phyloP scores from a whole-genome alignment of 2,797 vertebrate species.

The Erethizon dorsatum region DNA sequence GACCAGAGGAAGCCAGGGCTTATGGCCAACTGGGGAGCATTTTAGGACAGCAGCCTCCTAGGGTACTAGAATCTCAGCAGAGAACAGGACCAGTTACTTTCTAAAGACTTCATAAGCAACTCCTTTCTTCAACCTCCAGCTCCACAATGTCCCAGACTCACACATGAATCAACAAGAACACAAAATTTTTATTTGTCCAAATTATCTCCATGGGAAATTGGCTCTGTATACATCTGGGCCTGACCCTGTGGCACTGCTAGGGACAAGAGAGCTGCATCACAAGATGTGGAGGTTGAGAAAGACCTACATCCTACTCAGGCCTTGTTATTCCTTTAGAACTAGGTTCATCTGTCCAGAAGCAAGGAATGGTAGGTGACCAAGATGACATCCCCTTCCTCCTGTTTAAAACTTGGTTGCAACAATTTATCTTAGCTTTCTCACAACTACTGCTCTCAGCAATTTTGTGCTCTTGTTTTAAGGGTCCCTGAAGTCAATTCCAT shows the following conservation, averaged over 20 bases:
- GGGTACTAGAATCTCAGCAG: conserved; percentile 36
- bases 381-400: neutral
- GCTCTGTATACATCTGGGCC: neutral
- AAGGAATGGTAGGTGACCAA: neutral
- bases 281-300: neutral
- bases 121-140: conserved; percentile 12
- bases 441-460: neutral
- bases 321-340: neutral
- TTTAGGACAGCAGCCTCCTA: neutral
- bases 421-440: neutral
- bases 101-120: neutral
- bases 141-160: neutral
- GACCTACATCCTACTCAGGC: neutral
- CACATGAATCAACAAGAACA: conserved; percentile 23
- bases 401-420: conserved; percentile 30
- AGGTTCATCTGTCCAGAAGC: neutral
- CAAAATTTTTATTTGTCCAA: conserved; percentile 47
- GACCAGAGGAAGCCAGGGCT: neutral
- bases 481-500: neutral
- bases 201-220: conserved; percentile 8
- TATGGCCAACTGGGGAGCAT: neutral
- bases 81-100: neutral
- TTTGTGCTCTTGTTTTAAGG: neutral
- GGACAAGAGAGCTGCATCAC: neutral
- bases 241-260: neutral